These are phyloP conservation scores for Progne subis DNA, from an alignment of 2,113 vertebrate species.

Conservation along the genomic window DNA sequence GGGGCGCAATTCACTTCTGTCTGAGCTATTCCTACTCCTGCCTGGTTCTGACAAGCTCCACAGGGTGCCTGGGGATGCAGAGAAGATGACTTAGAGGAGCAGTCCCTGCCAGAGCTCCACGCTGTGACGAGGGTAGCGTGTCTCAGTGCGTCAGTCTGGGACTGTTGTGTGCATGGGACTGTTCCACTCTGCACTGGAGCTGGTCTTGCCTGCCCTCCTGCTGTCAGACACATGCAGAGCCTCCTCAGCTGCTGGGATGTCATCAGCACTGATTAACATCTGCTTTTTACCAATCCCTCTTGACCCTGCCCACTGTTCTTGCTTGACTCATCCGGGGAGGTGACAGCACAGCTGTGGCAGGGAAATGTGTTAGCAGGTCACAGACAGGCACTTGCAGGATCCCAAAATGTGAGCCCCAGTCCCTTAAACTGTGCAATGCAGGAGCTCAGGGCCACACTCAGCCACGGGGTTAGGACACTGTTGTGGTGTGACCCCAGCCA, in stretches of 20 bases:
- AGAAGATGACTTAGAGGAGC: not conserved
- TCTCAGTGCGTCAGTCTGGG: not conserved
- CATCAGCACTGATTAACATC: not conserved
- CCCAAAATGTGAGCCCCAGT: not conserved
- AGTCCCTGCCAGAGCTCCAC: not conserved
- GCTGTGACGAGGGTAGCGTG: rapidly evolving
- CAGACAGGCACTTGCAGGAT: not conserved
- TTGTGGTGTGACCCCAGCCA: not conserved
- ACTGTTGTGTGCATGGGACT: not conserved
- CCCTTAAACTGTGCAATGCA: not conserved
- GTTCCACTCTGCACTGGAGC: not conserved
- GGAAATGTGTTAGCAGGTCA: not conserved
- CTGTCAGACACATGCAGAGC: not conserved
- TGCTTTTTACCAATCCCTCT: not conserved
- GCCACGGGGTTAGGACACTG: not conserved
- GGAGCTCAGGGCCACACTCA: not conserved
- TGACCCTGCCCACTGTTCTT: conserved; percentile 21
- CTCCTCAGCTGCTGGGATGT: not conserved
- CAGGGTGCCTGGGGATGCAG: not conserved
- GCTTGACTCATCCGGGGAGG: conserved; percentile 23
- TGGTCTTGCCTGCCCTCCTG: conserved; percentile 13
- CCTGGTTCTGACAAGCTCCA: not conserved
- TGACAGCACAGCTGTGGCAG: not conserved
- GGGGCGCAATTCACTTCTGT: not conserved
- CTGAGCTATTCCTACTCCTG: not conserved